A percentile compares a stretch with the other conserved stretches of the same genome.
phyloP scores from a whole-genome alignment of 2,113 vertebrate genomes.

The Archocentrus centrarchus region DNA sequence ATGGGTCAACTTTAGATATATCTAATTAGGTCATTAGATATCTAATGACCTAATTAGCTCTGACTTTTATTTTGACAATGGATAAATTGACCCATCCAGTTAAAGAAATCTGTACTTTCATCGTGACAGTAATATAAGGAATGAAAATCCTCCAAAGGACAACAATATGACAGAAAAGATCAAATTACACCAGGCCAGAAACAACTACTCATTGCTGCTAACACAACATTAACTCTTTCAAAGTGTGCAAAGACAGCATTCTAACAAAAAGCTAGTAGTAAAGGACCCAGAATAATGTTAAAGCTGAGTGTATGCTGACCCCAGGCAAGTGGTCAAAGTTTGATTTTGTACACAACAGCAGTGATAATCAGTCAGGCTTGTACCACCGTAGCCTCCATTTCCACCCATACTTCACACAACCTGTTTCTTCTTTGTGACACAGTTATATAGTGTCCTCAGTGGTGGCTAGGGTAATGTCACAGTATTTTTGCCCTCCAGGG shows the following conservation, averaged over 20 bases:
- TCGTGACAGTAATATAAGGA: too few species aligned
- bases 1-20: too few species aligned
- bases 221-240: background rate
- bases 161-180: background rate
- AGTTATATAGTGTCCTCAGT: background rate
- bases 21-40: too few species aligned
- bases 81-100: background rate
- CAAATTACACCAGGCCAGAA: background rate
- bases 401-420: background rate
- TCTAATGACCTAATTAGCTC: too few species aligned
- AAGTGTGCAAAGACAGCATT: too few species aligned
- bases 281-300: background rate
- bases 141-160: background rate
- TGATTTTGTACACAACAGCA: too few species aligned
- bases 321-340: background rate
- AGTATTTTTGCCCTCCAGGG: background rate
- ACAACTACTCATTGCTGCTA: background rate
- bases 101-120: too few species aligned
- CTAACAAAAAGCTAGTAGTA: background rate
- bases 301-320: background rate
- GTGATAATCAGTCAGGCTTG: background rate
- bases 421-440: background rate
- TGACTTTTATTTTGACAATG: background rate
- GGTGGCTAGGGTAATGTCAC: background rate
- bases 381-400: background rate